Percentiles rank a stretch among this genome's conserved stretches.
Evolutionary conservation across 2,797 vertebrate species (phyloP).

Genomic region (Podarcis lilfordi): DNA sequence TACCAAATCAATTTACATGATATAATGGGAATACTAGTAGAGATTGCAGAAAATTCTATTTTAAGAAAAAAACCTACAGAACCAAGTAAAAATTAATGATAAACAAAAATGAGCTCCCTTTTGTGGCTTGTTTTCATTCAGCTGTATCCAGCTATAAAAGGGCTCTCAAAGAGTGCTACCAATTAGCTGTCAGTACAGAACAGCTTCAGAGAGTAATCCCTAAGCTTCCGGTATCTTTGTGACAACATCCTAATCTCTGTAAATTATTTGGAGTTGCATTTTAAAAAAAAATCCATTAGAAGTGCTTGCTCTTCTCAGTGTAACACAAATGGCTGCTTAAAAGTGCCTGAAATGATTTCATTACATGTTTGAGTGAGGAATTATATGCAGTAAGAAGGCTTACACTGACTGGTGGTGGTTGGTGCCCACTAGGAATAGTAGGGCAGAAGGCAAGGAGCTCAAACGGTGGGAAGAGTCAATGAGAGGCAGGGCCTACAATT

Average conservation of each 20-base stretch:
- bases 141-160: constrained; percentile 56
- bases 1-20: constrained; percentile 48
- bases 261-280: constrained; percentile 29
- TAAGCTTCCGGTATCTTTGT: constrained; percentile 34
- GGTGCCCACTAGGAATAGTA: neutral
- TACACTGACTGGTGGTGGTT: neutral
- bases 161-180: constrained; percentile 45
- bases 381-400: neutral
- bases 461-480: too few relatives aligned
- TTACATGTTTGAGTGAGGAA: neutral
- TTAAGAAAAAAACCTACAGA: constrained; percentile 17
- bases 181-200: constrained; percentile 55
- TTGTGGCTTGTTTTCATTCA: constrained; percentile 54
- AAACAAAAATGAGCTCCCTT: constrained; percentile 51
- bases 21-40: constrained; percentile 18
- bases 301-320: neutral
- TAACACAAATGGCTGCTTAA: neutral
- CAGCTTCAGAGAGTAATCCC: constrained; percentile 43
- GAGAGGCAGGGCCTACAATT: too few relatives aligned
- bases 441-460: neutral
- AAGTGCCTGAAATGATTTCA: neutral
- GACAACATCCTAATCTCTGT: constrained; percentile 22
- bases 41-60: constrained; percentile 40
- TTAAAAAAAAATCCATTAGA: neutral
- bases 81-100: constrained; percentile 50